These are phyloP conservation scores for Apamea monoglypha DNA, from an alignment of 2,888 invertebrate genomes.

Conservation along the genomic window DNA sequence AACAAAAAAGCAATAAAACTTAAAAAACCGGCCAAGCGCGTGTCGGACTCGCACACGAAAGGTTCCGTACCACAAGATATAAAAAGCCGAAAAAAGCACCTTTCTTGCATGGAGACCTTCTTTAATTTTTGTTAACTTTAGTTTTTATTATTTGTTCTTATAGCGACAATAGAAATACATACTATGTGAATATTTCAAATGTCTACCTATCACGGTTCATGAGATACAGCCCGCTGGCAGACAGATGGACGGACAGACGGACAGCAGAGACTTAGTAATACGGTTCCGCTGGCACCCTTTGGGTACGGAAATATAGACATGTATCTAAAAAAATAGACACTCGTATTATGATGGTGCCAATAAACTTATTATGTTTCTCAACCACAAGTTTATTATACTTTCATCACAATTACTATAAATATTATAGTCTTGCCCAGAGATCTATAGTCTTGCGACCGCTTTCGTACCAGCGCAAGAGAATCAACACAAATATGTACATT, in stretches of 20 bases:
- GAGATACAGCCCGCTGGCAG: too few species aligned
- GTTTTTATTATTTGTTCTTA: not conserved
- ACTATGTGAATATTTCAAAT: too few species aligned
- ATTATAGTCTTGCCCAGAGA: not conserved
- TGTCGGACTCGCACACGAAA: too few species aligned
- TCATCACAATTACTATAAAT: not conserved
- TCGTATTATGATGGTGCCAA: not conserved
- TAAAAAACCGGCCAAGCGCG: too few species aligned
- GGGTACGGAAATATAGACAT: not conserved
- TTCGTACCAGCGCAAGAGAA: not conserved
- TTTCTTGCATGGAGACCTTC: too few species aligned
- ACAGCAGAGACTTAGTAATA: not conserved
- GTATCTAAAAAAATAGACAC: not conserved
- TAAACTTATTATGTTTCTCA: not conserved
- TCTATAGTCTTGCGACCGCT: not conserved
- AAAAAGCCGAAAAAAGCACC: too few species aligned
- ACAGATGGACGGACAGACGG: too few species aligned
- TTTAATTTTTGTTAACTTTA: too few species aligned
- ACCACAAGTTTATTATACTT: not conserved
- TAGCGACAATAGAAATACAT: not conserved
- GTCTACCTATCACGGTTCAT: too few species aligned
- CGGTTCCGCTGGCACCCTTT: not conserved
- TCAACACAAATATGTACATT: conserved; percentile 11
- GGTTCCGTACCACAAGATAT: too few species aligned
- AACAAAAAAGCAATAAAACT: too few species aligned